A percentile compares a stretch with the other conserved stretches of the same genome.
These are phyloP conservation scores for Ctenopoma kingsleyae DNA, from an alignment of 2,797 vertebrate genomes.

Conservation along the genomic window DNA sequence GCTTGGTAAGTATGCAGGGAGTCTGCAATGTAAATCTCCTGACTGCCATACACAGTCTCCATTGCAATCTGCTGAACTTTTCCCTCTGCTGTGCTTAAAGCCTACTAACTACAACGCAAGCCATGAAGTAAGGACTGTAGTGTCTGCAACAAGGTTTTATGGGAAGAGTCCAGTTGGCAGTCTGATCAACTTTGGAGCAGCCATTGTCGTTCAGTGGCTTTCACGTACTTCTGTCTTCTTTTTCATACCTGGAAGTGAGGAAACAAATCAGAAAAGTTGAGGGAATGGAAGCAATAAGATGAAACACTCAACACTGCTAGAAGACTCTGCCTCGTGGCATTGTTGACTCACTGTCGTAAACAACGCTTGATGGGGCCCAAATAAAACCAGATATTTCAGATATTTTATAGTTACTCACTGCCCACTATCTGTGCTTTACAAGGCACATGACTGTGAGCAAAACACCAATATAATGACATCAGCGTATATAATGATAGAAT, in stretches of 20 bases:
- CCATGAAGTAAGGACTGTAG: constrained; percentile 27
- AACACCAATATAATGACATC: constrained; percentile 60
- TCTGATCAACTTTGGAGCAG: constrained; percentile 1
- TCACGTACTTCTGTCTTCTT: constrained; percentile 19
- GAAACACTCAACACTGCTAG: constrained; percentile 23
- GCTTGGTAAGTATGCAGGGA: constrained; percentile 57
- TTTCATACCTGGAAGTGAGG: constrained; percentile 17
- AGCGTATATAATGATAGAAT: constrained; percentile 50
- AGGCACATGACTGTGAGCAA: constrained; percentile 47
- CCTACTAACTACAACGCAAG: constrained; percentile 40
- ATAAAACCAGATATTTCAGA: constrained; percentile 60
- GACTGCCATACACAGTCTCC: constrained; percentile 59
- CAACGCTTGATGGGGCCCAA: constrained; percentile 35
- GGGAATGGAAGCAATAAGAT: constrained; percentile 15
- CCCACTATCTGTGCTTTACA: constrained; percentile 57
- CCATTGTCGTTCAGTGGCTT: constrained; percentile 26
- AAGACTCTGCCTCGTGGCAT: constrained; percentile 21
- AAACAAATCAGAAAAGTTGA: constrained; percentile 15
- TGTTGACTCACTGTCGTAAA: constrained; percentile 60
- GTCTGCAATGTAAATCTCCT: constrained; percentile 57
- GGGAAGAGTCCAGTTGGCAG: constrained; percentile 38
- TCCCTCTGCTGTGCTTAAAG: constrained; percentile 52
- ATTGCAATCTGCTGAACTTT: constrained; percentile 61
- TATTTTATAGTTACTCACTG: constrained; percentile 50
- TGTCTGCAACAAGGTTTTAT: constrained; percentile 23